Evolutionary conservation across 1,140 invertebrate genomes (phyloP).

Genomic region (Trichonephila clavipes): DNA sequence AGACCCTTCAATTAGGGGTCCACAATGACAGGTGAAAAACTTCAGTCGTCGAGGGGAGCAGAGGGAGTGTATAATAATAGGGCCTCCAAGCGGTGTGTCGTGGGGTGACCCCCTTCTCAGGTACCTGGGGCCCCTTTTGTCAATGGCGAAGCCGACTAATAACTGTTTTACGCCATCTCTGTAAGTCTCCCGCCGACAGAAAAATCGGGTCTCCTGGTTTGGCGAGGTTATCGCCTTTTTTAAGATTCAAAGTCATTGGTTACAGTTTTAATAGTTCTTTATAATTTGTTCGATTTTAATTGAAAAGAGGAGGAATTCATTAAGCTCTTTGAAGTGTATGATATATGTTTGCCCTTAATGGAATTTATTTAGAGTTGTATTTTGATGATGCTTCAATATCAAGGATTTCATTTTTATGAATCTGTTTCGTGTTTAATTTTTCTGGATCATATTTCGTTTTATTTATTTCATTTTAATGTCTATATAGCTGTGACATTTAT

Average conservation of each 20-base stretch:
- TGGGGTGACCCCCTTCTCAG: constrained; percentile 42
- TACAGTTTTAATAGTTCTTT: neutral
- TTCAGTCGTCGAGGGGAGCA: constrained; percentile 5
- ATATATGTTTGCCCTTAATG: no score
- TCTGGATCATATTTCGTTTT: no score
- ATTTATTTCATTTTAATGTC: no score
- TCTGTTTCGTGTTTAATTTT: no score
- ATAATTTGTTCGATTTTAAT: no score
- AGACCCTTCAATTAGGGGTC: constrained; percentile 71
- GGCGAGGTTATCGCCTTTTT: constrained; percentile 40
- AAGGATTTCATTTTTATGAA: no score
- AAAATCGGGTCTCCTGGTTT: neutral
- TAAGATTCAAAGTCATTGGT: neutral
- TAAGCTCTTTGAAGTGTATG: no score
- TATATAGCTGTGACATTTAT: no score
- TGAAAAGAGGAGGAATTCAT: no score
- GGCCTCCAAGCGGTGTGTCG: constrained; percentile 58
- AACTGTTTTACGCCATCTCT: constrained; percentile 71
- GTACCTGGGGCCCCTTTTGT: constrained; percentile 65
- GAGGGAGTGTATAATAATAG: constrained; percentile 64
- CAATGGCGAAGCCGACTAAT: constrained; percentile 71
- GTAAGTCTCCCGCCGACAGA: constrained; percentile 38
- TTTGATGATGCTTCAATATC: no score
- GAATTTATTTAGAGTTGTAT: no score
- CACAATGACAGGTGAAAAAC: constrained; percentile 74